A percentile compares a stretch with the other conserved stretches of the same genome.
phyloP scores from a whole-genome alignment of 2,797 vertebrate genomes.

The Leptodactylus fallax region DNA sequence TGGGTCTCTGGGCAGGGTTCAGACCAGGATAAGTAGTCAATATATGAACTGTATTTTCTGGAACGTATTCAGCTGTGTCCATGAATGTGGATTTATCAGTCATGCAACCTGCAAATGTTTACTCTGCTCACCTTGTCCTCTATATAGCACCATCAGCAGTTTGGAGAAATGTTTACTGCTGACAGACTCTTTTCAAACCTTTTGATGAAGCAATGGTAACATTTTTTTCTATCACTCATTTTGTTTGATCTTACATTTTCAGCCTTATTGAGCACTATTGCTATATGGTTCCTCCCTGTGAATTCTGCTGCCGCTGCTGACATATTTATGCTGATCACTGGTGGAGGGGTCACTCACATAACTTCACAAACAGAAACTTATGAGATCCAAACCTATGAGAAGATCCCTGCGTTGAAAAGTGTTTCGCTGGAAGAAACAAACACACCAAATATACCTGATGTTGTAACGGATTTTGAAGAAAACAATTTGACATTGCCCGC shows the following conservation, averaged over 20 bases:
- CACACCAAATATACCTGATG: not conserved
- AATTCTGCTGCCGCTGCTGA: constrained; percentile 40
- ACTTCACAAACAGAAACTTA: not conserved
- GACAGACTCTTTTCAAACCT: too few species aligned
- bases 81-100: too few species aligned
- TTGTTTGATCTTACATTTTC: constrained; percentile 24
- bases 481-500: not conserved
- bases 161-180: too few species aligned
- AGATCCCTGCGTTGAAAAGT: not conserved
- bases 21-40: too few species aligned
- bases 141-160: too few species aligned
- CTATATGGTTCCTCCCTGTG: constrained; percentile 31
- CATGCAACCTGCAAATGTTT: too few species aligned
- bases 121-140: too few species aligned
- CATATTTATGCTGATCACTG: constrained; percentile 33
- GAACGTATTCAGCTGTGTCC: too few species aligned
- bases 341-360: not conserved
- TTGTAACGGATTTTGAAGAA: not conserved
- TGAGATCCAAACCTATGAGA: not conserved
- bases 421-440: not conserved
- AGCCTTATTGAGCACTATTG: constrained; percentile 38
- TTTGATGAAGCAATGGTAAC: not conserved
- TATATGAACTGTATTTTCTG: too few species aligned
- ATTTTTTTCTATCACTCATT: too few species aligned
- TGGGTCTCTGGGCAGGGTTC: too few species aligned